Evolutionary conservation across 2,113 vertebrate species (phyloP).

Genomic region (Beaufortia kweichowensis): DNA sequence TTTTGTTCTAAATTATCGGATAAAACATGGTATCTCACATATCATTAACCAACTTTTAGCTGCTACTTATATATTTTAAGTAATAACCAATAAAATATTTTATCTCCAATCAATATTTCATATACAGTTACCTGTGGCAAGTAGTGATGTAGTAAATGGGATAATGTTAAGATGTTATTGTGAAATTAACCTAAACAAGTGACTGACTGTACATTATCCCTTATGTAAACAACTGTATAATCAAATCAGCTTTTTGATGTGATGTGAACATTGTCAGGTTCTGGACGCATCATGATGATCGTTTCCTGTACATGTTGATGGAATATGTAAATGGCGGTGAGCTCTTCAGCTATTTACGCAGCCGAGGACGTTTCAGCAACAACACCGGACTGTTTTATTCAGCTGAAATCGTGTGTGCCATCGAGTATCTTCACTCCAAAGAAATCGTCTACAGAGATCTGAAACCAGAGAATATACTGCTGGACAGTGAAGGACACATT

Average conservation of each 20-base stretch:
- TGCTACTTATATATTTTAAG: too few relatives aligned
- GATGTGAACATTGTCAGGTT: constrained; percentile 71
- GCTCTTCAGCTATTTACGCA: constrained; percentile 90
- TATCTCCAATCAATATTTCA: too few relatives aligned
- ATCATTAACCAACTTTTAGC: too few relatives aligned
- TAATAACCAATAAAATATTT: too few relatives aligned
- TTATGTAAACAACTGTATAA: background rate
- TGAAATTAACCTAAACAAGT: too few relatives aligned
- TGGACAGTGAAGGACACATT: constrained; percentile 91
- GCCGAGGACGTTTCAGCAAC: constrained; percentile 88
- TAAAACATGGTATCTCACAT: too few relatives aligned
- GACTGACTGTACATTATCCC: background rate
- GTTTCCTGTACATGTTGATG: constrained; percentile 93
- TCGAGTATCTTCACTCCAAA: constrained; percentile 91
- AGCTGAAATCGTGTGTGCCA: constrained; percentile 87
- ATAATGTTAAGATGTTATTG: too few relatives aligned
- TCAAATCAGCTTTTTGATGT: background rate
- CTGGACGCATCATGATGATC: constrained; percentile 90
- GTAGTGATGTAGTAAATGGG: too few relatives aligned
- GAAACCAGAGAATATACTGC: constrained; percentile 94
- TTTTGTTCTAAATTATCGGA: too few relatives aligned
- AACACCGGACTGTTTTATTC: constrained; percentile 85
- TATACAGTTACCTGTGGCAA: too few relatives aligned
- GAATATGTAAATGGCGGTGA: constrained; percentile 91
- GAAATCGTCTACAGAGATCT: constrained; percentile 93